Evolutionary conservation across 2,113 vertebrate species (phyloP), one percentile per base, ranked within the genome.

Genomic region (Carollia perspicillata): DNA sequence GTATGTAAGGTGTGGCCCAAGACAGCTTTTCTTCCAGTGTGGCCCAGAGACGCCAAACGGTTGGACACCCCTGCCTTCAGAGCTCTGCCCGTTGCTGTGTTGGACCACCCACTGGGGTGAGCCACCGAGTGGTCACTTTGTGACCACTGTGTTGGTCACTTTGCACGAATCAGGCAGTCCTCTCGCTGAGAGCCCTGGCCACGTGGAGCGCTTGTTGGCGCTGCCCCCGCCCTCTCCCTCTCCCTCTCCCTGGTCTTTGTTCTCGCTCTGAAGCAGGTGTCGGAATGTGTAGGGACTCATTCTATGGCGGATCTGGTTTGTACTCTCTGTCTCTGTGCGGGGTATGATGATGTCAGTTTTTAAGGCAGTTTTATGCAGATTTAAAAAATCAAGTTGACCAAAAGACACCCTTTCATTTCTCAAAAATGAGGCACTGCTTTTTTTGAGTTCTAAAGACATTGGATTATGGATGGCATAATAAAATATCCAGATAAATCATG

Each of bases 111-210:
- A 1, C 17, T 4, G 6, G 42, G 40, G 8, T 14, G 37, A 68
- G 51, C n/a, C 5, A 6, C 30, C 0, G 0, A 12, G 26, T 7
- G 6, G 68, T n/a, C n/a, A n/a, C n/a, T n/a, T n/a, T n/a, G n/a
- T n/a, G n/a, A n/a, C n/a, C n/a, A n/a, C 16, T 6, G 7, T 35
- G 20, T 18, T 13, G 37, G 42, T 37, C 37, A 33, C 28, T 35
- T 17, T 18, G 47, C 23, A 18, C 49, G 40, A 49, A 2, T 17
- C 12, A 0, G 0, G 33, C 63, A 14, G 51, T 23, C 18, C 11
- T 49, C 30, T 51, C 23, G 0, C 9, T 16, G 3, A 74, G 22
- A n/a, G n/a, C 49, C 2, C 0, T 28, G 37, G 33, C 47, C 63
- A 0, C 0, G 3, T 12, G 3, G 53, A 23, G 44, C 26, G 0